These are phyloP conservation scores for Choreutis nemorana DNA, from an alignment of 2,888 invertebrate species.

Conservation along the genomic window DNA sequence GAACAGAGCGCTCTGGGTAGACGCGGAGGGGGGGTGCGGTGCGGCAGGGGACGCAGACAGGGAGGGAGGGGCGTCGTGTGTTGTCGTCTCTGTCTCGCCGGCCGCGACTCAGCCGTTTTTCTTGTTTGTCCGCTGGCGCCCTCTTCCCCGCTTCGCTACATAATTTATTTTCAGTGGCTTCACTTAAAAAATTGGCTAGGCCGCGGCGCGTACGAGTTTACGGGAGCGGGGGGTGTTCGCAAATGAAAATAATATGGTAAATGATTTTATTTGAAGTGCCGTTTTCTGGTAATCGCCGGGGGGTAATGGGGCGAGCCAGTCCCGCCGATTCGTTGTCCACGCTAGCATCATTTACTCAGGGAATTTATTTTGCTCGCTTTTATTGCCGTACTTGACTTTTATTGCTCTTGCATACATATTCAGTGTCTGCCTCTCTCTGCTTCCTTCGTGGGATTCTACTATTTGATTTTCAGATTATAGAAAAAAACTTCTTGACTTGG, in stretches of 20 bases:
- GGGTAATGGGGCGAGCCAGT: slow-evolving; percentile 48
- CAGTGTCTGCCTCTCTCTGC: slow-evolving; percentile 27
- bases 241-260: slow-evolving; percentile 61
- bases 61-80: slow-evolving; percentile 26
- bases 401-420: slow-evolving; percentile 51
- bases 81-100: slow-evolving; percentile 32
- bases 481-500: slow-evolving; percentile 2
- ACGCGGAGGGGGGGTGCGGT: slow-evolving; percentile 9
- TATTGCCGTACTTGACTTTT: slow-evolving; percentile 38
- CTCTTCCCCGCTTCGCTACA: slow-evolving; percentile 48
- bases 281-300: slow-evolving; percentile 35
- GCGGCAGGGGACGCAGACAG: slow-evolving; percentile 14
- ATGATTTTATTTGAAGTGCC: slow-evolving; percentile 60
- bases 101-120: slow-evolving; percentile 45
- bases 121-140: slow-evolving; percentile 47
- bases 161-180: slow-evolving; percentile 61
- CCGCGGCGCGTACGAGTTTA: slow-evolving; percentile 36
- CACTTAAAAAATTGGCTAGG: slow-evolving; percentile 62
- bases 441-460: slow-evolving; percentile 29
- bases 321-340: slow-evolving; percentile 38
- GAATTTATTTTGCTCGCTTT: slow-evolving; percentile 39
- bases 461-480: slow-evolving; percentile 22
- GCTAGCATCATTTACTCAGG: slow-evolving; percentile 40
- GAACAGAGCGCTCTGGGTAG: slow-evolving; percentile 26
- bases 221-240: slow-evolving; percentile 27